Base-by-base conservation (phyloP, 2,113 vertebrate species). In the Symphodus melops region DNA sequence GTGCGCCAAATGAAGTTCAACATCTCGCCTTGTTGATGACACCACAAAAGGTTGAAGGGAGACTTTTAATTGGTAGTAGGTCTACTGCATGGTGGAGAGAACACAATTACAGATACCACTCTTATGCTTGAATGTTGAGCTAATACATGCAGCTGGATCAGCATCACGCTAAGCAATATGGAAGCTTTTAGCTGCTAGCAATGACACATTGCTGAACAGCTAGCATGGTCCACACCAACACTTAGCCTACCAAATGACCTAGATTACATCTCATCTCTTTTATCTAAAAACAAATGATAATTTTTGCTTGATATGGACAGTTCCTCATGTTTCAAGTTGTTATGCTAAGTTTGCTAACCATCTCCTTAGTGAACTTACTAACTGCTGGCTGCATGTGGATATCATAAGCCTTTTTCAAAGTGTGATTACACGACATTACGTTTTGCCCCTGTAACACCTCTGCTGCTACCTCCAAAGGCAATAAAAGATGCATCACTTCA, bases 21-120 rank as follows among this genome's bases (percentile, higher is more conserved):
- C 73, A 68, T 36, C 63, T 66, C 74, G 49, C 60, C 64, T 57
- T 54, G 51, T 59, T 41, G 49, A 83, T 14, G 25, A 83, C 48
- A 28, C 58, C 33, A 3, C 51, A 51, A 37, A 57, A 70, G 14
- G 53, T 71, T 51, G 11, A 68, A 60, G 49, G 42, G 42, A 62
- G 12, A 49, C 57, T 70, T 59, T 44, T 10, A 37, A 77, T 1
- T 14, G 67, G 20, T 14, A 23, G 48, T 39, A 53, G 9, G 11
- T 6, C 28, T 33, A 33, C 28, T 33, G 62, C 46, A 67, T 62
- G 52, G 66, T 52, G 51, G 48, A 20, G 2, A 23, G 23, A 14
- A 23, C 20, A 55, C 54, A n/a, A 44, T n/a, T 36, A 37, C 13
- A 0, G 10, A n/a, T n/a, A 42, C 16, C 8, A 23, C 28, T 41